Conservation (phyloP, 2,113 vertebrate genomes). For the Carettochelys insculpta region DNA sequence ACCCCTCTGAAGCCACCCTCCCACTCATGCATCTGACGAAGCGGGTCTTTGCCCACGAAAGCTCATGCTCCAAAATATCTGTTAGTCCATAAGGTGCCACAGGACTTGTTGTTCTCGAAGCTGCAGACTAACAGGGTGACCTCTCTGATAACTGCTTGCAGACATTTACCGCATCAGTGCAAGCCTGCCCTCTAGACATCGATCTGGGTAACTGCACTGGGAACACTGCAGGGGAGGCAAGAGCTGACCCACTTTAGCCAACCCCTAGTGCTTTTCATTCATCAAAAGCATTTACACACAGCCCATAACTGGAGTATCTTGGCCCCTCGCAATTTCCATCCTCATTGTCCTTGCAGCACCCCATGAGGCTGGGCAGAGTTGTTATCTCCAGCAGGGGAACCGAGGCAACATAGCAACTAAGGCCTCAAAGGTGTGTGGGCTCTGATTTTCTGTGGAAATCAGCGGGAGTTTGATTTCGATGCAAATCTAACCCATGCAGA, state of each 20-base stretch:
- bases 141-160: too few species aligned
- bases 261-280: background rate
- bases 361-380: background rate
- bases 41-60: too few species aligned
- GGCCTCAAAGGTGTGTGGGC: background rate
- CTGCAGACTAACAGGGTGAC: too few species aligned
- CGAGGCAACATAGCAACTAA: background rate
- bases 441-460: background rate
- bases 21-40: too few species aligned
- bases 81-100: too few species aligned
- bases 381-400: background rate
- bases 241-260: background rate
- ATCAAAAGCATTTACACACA: background rate
- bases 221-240: background rate
- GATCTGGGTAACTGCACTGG: background rate
- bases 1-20: too few species aligned
- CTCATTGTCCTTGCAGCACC: background rate
- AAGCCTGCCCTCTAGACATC: background rate
- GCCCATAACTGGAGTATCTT: background rate
- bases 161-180: background rate
- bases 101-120: too few species aligned
- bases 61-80: too few species aligned
- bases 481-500: background rate
- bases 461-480: background rate
- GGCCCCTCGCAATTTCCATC: background rate